phyloP scores from a whole-genome alignment of 1,140 invertebrate species.

The Drosophila fuyamai region DNA sequence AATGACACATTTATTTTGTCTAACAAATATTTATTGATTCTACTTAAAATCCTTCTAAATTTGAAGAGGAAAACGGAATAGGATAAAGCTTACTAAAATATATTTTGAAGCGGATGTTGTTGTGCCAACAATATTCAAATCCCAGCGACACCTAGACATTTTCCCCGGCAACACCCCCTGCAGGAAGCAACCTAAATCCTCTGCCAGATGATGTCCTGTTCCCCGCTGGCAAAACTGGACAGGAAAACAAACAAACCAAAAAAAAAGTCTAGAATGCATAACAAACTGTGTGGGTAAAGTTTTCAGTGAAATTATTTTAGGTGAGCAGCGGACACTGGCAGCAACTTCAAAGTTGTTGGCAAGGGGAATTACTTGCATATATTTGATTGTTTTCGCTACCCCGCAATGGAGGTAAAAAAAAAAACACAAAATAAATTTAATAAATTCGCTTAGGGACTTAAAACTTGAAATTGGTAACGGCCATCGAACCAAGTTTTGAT shows the following conservation, averaged over 20 bases:
- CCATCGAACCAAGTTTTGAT: conserved; percentile 54
- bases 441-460: conserved; percentile 62
- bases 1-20: too few species aligned
- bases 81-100: conserved; percentile 11
- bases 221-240: conserved; percentile 4
- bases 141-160: conserved; percentile 38
- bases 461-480: conserved; percentile 70
- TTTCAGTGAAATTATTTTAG: conserved; percentile 64
- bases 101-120: conserved; percentile 16
- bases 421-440: conserved; percentile 54
- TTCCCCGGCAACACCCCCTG: not conserved
- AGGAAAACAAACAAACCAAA: not conserved
- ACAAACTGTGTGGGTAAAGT: conserved; percentile 70
- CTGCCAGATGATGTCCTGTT: conserved; percentile 32
- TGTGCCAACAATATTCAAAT: conserved; percentile 43
- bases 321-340: conserved; percentile 55
- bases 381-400: conserved; percentile 39
- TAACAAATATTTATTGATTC: conserved; percentile 3
- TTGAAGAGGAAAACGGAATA: not conserved
- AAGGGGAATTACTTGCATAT: conserved; percentile 61
- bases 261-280: conserved; percentile 46
- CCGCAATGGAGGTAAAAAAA: conserved; percentile 17
- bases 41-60: not conserved
- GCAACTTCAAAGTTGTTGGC: conserved; percentile 64
- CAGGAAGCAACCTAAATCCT: conserved; percentile 34